Evolutionary conservation across 2,797 vertebrate genomes (phyloP), one percentile per base, ranked within the genome.

Genomic region (Phataginus tetradactyla): DNA sequence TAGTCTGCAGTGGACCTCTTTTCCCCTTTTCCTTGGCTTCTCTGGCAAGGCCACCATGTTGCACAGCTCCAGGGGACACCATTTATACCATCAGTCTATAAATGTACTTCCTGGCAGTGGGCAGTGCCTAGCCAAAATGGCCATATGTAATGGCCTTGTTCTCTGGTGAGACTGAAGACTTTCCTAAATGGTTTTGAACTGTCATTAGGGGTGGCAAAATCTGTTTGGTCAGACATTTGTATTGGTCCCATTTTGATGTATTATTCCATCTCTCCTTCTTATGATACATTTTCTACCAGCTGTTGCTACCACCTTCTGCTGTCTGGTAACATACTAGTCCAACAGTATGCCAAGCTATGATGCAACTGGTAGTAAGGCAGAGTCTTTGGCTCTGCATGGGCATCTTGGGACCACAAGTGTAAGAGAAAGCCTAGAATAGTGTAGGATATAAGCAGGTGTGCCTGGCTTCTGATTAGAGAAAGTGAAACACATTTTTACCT

Each of bases 391-490:
- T 74, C 5, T 42, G 21, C 51, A 1, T 53, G 75, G 42, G 34
- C 55, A 81, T 61, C 37, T 69, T 69, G 81, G 68, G 88, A n/a
- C 64, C 59, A 53, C 25, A 59, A 39, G 53, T 64, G 6, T 71
- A 42, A 91, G 66, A 89, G 61, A 78, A 95, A 75, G 42, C 78
- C 89, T 39, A 32, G 75, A 69, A 57, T 68, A 86, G 14, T 49
- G 4, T 51, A 74, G 77, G 68, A 92, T 91, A 10, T 96, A 25
- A 95, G 29, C 49, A 94, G 59, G 77, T 72, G 18, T 92, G 39
- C 17, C 32, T 75, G 71, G 64, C 86, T 93, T 94, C 86, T 93
- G 51, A 91, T 92, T 92, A 92, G 34, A 96, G 59, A 79, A 90
- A 86, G 29, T 12, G 49, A 84, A 95, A 72, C 71, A 61, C 34